Base-by-base conservation (phyloP, 1,140 invertebrate genomes). In the Meloidogyne exigua region DNA sequence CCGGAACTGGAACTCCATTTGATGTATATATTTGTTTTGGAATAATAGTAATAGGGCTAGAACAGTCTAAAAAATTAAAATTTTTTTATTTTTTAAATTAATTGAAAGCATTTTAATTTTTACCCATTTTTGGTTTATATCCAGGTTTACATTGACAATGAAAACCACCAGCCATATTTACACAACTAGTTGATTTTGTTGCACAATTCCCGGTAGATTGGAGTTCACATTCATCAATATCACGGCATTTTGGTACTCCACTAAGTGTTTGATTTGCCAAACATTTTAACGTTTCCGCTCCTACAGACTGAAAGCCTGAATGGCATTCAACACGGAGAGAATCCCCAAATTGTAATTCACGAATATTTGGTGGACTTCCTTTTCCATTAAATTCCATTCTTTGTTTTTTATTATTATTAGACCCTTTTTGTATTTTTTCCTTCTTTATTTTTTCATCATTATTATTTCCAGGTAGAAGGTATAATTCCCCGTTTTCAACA, bases 261-360 rank as follows among this genome's bases (percentile, higher is more conserved):
- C 92, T 91, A 82, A 96, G 95, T 75, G 91, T 89, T 88, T 95
- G 93, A 80, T 92, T 91, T 66, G 93, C 90, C 77, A 93, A 93
- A 87, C 95, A 97, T 82, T 91, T 92, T 76, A 97, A 92, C 28
- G 95, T 92, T 79, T 93, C 93, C n/a, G 92, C 92, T 25, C 93
- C 94, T 42, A 91, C 91, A 0, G 93, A 88, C 87, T 92, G 92
- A 87, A 93, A 96, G 70, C 95, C 95, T 89, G 92, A 92, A 84
- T 92, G 92, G 88, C 95, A 97, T 86, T 95, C 94, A 23, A 96
- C 93, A 76, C 93, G 89, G 15, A 93, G 93, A 88, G 96, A 93
- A 85, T 96, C 95, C 2, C 93, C 94, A 84, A 91, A 97, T 79
- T 91, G 92, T 85, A 95, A 95, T 7, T 73, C 72, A 36, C 21